phyloP scores from a whole-genome alignment of 2,113 vertebrate species.

The Halcyon senegalensis region DNA sequence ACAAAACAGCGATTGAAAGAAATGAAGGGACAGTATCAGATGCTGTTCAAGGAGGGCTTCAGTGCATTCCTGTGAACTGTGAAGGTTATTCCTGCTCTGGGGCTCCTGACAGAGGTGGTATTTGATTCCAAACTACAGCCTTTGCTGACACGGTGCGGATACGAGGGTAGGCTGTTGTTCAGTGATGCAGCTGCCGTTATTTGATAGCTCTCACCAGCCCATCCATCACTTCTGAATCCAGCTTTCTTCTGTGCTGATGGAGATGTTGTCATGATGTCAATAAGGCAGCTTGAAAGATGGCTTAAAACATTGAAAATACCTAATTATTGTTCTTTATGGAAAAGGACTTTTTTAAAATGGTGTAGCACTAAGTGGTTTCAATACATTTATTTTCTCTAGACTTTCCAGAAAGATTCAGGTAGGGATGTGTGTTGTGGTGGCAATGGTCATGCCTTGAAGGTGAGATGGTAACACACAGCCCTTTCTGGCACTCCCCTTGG shows the following conservation, averaged over 20 bases:
- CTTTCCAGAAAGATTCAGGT: background rate
- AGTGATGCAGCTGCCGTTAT: background rate
- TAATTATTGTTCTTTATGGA: background rate
- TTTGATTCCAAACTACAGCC: rapidly evolving
- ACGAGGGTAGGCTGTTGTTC: background rate
- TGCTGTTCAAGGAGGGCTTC: background rate
- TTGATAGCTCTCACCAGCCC: background rate
- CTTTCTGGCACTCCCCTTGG: background rate
- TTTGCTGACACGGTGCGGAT: background rate
- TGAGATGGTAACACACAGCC: rapidly evolving
- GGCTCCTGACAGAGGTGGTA: background rate
- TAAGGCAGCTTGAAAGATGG: background rate
- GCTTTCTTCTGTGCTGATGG: background rate
- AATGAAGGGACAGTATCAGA: background rate
- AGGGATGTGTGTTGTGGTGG: background rate
- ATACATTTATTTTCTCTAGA: background rate
- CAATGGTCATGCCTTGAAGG: background rate
- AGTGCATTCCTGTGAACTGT: background rate
- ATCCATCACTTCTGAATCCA: background rate
- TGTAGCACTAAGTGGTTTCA: background rate
- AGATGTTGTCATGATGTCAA: background rate
- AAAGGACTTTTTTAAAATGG: background rate
- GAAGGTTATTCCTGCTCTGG: background rate
- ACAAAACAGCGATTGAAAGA: background rate
- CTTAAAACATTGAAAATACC: background rate